Evolutionary conservation across 1,140 invertebrate species (phyloP), one percentile per base, ranked within the genome.

Genomic region (Thaumatotibia leucotreta): DNA sequence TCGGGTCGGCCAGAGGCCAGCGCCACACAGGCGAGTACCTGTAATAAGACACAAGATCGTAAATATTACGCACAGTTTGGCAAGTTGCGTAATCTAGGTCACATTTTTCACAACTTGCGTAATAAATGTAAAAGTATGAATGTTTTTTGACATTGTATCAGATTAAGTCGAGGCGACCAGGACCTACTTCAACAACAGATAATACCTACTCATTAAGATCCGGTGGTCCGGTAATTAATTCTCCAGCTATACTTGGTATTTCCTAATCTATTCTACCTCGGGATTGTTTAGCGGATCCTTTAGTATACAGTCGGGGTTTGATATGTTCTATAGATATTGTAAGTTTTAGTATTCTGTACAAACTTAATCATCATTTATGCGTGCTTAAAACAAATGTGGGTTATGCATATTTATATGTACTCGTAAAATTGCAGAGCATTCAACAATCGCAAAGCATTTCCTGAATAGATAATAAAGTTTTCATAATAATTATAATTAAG

Each of bases 11-110:
- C 90, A 32, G 86, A 84, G 33, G 82, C 88, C 72, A 89, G 54
- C 63, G 85, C 90, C 79, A 91, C 84, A 49, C 86, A 86, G 80
- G 87, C 87, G 63, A 91, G 79, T 75, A 91, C 70, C 89, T 91
- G 73, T 45, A 82, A 69, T 75, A 83, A 68, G 10, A 50, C 11
- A 67, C 14, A 31, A 70, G 61, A 61, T 17, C 39, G 3, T 45
- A 20, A 45, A 45, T 17, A 45, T 45, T 45, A 45, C 39, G 39
- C 17, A 45, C 39, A 17, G 14, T 45, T 45, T 20, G 17, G 39
- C 39, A 20, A 45, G 39, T 45, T 45, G 39, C 14, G 17, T 45
- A 45, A 45, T 20, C 14, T 45, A 45, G 39, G 39, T 45, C 39
- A 45, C 17, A 45, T 45, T 45, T 45, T 45, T 45, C 39, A 45